Percentiles rank a stretch among this genome's conserved stretches.
phyloP scores from a whole-genome alignment of 1,140 invertebrate species.

The Lasaia peninsularis region DNA sequence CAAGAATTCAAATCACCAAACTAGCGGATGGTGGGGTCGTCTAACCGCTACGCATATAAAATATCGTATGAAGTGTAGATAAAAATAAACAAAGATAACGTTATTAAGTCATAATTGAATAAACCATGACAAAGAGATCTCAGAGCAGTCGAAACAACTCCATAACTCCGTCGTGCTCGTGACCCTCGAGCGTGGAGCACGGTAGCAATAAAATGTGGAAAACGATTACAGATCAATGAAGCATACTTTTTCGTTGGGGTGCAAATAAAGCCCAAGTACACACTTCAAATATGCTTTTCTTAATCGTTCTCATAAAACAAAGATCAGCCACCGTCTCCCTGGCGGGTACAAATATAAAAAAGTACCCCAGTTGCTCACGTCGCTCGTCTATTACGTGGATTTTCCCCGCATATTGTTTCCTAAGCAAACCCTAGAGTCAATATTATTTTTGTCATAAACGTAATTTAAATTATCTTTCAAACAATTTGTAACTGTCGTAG shows the following conservation, averaged over 20 bases:
- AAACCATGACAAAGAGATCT: conserved; percentile 1
- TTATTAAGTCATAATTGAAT: not conserved
- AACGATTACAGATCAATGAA: conserved; percentile 76
- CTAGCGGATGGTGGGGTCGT: too few species aligned
- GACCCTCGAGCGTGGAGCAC: conserved; percentile 52
- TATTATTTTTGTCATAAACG: conserved; percentile 37
- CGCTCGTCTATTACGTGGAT: conserved; percentile 48
- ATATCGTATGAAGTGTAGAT: too few species aligned
- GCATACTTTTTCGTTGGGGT: conserved; percentile 62
- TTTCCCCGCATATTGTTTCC: conserved; percentile 66
- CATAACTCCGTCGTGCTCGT: conserved; percentile 48
- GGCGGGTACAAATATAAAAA: conserved; percentile 48
- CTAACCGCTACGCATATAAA: too few species aligned
- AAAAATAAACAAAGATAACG: conserved; percentile 17
- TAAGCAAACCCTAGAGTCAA: conserved; percentile 48
- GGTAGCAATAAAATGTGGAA: conserved; percentile 66
- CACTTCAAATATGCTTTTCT: conserved; percentile 77
- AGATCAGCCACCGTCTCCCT: conserved; percentile 66
- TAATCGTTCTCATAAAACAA: conserved; percentile 78
- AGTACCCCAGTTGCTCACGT: conserved; percentile 55
- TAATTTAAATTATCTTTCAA: not conserved
- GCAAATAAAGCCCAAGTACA: conserved; percentile 72
- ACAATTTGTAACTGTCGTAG: not conserved
- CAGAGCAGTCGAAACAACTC: conserved; percentile 30
- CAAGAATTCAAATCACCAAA: too few species aligned